Conservation (phyloP, 2,888 invertebrate genomes). For the Scaptomyza parva region DNA sequence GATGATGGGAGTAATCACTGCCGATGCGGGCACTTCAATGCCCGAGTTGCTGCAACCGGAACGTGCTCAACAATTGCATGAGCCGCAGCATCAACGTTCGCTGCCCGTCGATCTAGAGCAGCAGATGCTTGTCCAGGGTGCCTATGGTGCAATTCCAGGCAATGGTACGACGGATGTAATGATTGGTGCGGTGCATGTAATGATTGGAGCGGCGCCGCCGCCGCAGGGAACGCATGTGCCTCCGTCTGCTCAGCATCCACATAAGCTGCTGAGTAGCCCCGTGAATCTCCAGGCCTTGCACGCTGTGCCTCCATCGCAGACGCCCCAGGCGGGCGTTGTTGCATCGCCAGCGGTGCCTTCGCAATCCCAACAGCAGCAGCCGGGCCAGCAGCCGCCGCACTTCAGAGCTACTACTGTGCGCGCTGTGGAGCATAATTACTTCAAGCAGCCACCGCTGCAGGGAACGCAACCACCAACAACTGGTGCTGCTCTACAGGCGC, state of each 20-base stretch:
- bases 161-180: conserved; percentile 78
- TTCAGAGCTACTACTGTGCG: conserved; percentile 87
- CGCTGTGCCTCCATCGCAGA: conserved; percentile 48
- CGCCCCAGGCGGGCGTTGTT: conserved; percentile 50
- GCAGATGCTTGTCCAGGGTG: conserved; percentile 59
- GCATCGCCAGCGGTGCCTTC: conserved; percentile 30
- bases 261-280: conserved; percentile 73
- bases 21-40: conserved; percentile 29
- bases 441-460: conserved; percentile 82
- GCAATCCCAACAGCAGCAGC: conserved; percentile 44
- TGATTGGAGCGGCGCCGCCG: conserved; percentile 59
- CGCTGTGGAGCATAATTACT: conserved; percentile 88
- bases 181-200: conserved; percentile 73
- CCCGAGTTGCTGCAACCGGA: conserved; percentile 61
- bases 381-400: conserved; percentile 59
- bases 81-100: conserved; percentile 46
- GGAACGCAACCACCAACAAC: conserved; percentile 43
- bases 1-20: conserved; percentile 51
- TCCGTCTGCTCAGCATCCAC: conserved; percentile 56
- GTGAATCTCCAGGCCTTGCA: conserved; percentile 74
- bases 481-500: conserved; percentile 78
- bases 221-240: conserved; percentile 46
- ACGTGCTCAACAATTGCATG: conserved; percentile 50
- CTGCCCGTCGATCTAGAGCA: conserved; percentile 49
- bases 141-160: conserved; percentile 44